Percentiles rank a stretch among this genome's conserved stretches.
phyloP scores from a whole-genome alignment of 2,113 vertebrate species.

The Cettia cetti region DNA sequence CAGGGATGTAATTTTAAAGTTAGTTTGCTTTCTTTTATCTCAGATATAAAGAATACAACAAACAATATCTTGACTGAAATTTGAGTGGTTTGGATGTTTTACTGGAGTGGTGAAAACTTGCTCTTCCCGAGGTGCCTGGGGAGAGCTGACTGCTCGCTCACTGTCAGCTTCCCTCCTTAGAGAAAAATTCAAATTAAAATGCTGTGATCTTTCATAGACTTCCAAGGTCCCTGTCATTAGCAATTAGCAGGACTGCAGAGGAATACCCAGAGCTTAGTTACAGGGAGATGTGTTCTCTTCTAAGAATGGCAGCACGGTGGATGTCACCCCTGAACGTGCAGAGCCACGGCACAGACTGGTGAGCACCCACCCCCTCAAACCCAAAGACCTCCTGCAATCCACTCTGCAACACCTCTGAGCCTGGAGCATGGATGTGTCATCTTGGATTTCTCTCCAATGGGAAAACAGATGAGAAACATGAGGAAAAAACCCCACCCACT shows the following conservation, averaged over 20 bases:
- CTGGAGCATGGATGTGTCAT: neutral
- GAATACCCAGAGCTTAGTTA: neutral
- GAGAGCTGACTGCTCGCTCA: neutral
- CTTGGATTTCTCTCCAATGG: neutral
- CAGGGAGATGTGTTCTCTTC: neutral
- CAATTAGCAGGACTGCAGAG: neutral
- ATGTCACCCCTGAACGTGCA: neutral
- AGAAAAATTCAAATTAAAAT: neutral
- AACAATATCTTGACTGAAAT: neutral
- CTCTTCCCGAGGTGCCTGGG: neutral
- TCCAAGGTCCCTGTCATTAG: neutral
- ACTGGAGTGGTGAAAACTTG: neutral
- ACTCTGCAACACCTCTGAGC: neutral
- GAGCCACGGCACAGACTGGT: neutral
- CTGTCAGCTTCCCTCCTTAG: neutral
- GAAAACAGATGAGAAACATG: neutral
- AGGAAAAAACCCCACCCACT: neutral
- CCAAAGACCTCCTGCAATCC: neutral
- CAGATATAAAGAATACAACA: neutral
- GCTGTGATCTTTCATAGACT: neutral
- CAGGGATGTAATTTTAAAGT: neutral
- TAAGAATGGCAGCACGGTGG: fast-evolving
- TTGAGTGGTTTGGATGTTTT: neutral
- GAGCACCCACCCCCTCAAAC: neutral
- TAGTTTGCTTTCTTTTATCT: neutral